Evolutionary conservation across 2,113 vertebrate genomes (phyloP).

Genomic region (Polypterus bichir): DNA sequence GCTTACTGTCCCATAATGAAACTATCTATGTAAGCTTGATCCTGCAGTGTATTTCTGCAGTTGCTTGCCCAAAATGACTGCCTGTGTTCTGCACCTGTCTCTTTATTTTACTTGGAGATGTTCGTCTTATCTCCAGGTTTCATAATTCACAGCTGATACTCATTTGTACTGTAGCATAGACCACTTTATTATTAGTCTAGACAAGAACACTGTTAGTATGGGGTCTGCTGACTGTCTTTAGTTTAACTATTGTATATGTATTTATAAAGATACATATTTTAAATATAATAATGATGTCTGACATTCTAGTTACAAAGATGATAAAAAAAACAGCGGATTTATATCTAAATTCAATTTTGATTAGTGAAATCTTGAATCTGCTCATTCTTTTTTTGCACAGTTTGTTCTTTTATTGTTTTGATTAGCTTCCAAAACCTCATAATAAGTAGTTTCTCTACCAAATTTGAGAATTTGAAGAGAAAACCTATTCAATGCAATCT

Average conservation of each 20-base stretch:
- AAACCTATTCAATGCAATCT: conserved; percentile 8
- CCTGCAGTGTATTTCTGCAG: conserved; percentile 58
- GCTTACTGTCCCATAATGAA: conserved; percentile 63
- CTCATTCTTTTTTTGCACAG: conserved; percentile 14
- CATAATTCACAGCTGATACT: conserved; percentile 65
- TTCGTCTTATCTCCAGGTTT: conserved; percentile 57
- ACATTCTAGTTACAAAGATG: too few relatives aligned
- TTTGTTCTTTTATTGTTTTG: conserved; percentile 15
- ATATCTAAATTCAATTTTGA: conserved; percentile 17
- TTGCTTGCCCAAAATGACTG: conserved; percentile 60
- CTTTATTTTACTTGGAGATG: conserved; percentile 58
- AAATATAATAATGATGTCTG: too few relatives aligned
- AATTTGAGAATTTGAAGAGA: background rate
- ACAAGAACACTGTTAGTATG: too few relatives aligned
- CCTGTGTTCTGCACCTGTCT: conserved; percentile 69
- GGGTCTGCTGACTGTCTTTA: too few relatives aligned
- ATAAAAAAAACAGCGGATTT: conserved; percentile 14
- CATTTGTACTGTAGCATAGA: conserved; percentile 48
- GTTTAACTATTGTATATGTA: too few relatives aligned
- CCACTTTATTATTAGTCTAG: conserved; percentile 19
- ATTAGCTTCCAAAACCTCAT: conserved; percentile 15
- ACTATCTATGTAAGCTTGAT: conserved; percentile 57
- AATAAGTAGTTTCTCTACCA: background rate
- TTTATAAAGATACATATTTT: too few relatives aligned
- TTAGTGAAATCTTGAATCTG: too few relatives aligned